These are phyloP conservation scores for Lytechinus pictus DNA, from an alignment of 35 echinoderm and acorn worm genomes.

Conservation along the genomic window DNA sequence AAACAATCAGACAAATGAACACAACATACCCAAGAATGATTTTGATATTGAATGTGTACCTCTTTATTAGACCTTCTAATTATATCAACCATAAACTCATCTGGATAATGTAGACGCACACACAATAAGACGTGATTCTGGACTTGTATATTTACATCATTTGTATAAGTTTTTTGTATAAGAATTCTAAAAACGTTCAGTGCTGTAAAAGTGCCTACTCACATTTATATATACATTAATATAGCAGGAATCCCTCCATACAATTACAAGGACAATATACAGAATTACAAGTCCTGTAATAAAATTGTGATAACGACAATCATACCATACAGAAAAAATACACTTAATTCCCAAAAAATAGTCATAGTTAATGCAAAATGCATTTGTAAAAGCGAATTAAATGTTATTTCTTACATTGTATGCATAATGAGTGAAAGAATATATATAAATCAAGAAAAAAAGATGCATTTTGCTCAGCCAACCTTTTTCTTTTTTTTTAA, in stretches of 20 bases:
- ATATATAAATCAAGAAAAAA: not conserved
- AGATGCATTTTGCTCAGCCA: not conserved
- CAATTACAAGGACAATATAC: not conserved
- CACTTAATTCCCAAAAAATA: not conserved
- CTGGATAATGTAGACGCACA: not conserved
- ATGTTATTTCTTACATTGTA: not conserved
- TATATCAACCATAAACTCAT: not conserved
- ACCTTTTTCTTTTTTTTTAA: not conserved
- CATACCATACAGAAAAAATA: not conserved
- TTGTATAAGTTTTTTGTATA: not conserved
- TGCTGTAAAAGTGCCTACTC: constrained; percentile 9
- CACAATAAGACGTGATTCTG: constrained; percentile 17
- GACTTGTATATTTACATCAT: constrained; percentile 13
- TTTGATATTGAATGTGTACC: constrained; percentile 3
- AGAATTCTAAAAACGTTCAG: constrained; percentile 4
- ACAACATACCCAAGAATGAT: not conserved
- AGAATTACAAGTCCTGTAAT: not conserved
- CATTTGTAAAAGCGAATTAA: not conserved
- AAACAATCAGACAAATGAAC: not conserved
- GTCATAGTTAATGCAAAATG: not conserved
- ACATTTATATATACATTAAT: not conserved
- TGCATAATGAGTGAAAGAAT: not conserved
- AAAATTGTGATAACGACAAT: not conserved
- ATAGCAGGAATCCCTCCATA: not conserved
- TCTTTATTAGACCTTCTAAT: not conserved